phyloP scores from a whole-genome alignment of 1,140 invertebrate species.

The Drosophila sp. region DNA sequence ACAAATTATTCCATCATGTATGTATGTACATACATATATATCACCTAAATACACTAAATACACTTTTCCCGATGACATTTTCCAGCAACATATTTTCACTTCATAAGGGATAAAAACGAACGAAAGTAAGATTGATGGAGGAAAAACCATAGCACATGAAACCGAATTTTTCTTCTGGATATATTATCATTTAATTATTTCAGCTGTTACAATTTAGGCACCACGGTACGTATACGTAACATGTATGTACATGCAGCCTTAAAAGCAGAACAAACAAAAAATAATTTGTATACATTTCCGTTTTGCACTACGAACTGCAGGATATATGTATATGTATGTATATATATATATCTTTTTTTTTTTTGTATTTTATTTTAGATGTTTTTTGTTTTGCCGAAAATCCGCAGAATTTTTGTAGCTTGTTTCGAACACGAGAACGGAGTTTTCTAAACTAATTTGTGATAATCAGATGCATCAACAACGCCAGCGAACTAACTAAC shows the following conservation, averaged over 20 bases:
- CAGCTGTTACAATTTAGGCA: too few relatives aligned
- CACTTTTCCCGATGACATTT: too few relatives aligned
- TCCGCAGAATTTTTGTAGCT: slow-evolving; percentile 72
- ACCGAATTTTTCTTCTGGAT: too few relatives aligned
- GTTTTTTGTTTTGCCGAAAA: slow-evolving; percentile 48
- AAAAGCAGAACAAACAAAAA: not conserved
- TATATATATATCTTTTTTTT: not conserved
- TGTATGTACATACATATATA: too few relatives aligned
- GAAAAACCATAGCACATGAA: too few relatives aligned
- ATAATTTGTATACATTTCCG: not conserved
- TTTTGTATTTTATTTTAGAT: slow-evolving; percentile 25
- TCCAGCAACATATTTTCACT: too few relatives aligned
- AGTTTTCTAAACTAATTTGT: slow-evolving; percentile 81
- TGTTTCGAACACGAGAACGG: slow-evolving; percentile 78
- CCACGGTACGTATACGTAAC: too few relatives aligned
- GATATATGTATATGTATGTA: not conserved
- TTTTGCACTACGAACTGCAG: slow-evolving; percentile 17
- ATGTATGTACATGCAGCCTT: slow-evolving; percentile 10
- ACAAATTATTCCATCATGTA: too few relatives aligned
- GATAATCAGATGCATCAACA: slow-evolving; percentile 71
- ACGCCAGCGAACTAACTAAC: slow-evolving; percentile 63
- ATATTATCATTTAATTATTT: too few relatives aligned
- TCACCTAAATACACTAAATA: too few relatives aligned
- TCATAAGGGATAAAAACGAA: too few relatives aligned
- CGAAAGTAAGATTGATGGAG: too few relatives aligned